These are phyloP conservation scores for Acipenser ruthenus DNA, from an alignment of 2,797 vertebrate species.

Conservation along the genomic window DNA sequence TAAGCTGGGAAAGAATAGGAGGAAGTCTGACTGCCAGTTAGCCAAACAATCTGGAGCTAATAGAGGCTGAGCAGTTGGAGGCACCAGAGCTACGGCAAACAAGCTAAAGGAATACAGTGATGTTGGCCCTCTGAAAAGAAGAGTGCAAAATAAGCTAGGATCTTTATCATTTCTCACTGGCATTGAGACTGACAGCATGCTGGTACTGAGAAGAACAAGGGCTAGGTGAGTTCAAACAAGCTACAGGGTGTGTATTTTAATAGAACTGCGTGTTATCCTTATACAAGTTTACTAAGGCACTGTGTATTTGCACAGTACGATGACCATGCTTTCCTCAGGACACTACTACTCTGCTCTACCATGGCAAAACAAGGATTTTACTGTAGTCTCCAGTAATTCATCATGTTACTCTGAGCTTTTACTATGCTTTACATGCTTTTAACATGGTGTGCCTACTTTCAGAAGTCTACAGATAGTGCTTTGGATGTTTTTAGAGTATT, in stretches of 20 bases:
- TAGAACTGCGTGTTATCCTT: too few species aligned
- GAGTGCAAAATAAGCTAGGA: background rate
- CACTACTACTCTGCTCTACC: too few species aligned
- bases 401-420: background rate
- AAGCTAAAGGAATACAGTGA: slow-evolving; percentile 2
- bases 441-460: too few species aligned
- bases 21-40: slow-evolving; percentile 83
- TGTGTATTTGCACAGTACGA: too few species aligned
- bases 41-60: slow-evolving; percentile 72
- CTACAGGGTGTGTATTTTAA: too few species aligned
- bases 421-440: too few species aligned
- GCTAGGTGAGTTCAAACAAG: too few species aligned
- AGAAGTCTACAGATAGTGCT: too few species aligned
- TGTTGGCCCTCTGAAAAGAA: slow-evolving; percentile 12
- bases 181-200: background rate
- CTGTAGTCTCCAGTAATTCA: slow-evolving; percentile 8
- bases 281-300: too few species aligned
- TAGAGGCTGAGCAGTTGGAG: slow-evolving; percentile 44
- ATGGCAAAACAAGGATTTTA: too few species aligned
- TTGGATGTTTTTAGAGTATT: too few species aligned
- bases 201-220: background rate
- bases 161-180: background rate
- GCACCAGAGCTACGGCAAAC: slow-evolving; percentile 17
- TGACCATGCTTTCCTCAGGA: too few species aligned
- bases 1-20: slow-evolving; percentile 92